These are phyloP conservation scores for Phytoseiulus persimilis DNA, from an alignment of 2,888 invertebrate genomes.

Conservation along the genomic window DNA sequence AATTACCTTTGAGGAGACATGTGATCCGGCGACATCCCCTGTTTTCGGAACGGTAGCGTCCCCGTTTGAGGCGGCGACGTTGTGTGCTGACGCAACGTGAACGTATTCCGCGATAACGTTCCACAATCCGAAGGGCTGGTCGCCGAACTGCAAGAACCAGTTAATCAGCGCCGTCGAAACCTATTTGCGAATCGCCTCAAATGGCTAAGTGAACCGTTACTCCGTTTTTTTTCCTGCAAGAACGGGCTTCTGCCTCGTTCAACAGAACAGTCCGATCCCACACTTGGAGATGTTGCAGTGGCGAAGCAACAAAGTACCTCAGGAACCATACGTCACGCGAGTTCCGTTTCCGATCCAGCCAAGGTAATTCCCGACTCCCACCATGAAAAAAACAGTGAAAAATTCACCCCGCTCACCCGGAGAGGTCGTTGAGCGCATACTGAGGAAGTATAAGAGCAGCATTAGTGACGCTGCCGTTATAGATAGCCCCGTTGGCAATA, in stretches of 20 bases:
- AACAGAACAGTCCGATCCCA: not conserved
- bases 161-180: not conserved
- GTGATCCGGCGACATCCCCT: not conserved
- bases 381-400: not conserved
- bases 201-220: not conserved
- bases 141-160: not conserved
- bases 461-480: slow-evolving; percentile 33
- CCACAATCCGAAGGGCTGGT: slow-evolving; percentile 27
- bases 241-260: not conserved
- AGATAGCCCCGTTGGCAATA: slow-evolving; percentile 29
- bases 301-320: not conserved
- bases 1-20: slow-evolving; percentile 34
- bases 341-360: not conserved
- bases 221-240: not conserved
- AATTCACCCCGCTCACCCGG: not conserved
- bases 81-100: slow-evolving; percentile 15
- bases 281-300: not conserved
- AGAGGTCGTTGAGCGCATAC: slow-evolving; percentile 37
- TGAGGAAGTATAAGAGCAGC: slow-evolving; percentile 26
- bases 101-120: slow-evolving; percentile 13
- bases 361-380: too few relatives aligned
- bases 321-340: not conserved
- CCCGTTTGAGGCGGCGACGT: slow-evolving; percentile 23
- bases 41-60: slow-evolving; percentile 8
- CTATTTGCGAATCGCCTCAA: not conserved